Evolutionary conservation across 2,888 invertebrate species (phyloP), one percentile per base, ranked within the genome.

Genomic region (Spisula subtruncata): DNA sequence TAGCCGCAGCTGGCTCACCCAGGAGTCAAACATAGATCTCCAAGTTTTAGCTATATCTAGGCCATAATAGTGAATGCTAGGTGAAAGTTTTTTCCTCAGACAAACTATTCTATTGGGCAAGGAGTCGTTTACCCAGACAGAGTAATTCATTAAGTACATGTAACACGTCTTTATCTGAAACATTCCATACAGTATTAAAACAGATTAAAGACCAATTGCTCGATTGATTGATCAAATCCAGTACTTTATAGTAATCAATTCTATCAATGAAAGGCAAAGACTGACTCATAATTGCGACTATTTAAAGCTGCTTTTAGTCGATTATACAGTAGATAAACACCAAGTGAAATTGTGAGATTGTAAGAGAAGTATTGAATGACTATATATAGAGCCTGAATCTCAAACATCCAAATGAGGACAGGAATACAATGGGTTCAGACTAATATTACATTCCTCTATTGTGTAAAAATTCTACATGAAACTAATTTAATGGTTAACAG

Each of bases 181-280:
- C 29, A 75, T 75, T 75, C 75, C 75, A 75, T 75, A 75, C 18
- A 18, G 75, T 2, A 75, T 75, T 75, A 75, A 75, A 29, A 32
- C 32, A 75, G 75, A 75, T 75, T 75, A 75, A 32, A 35, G 35
- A 35, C 32, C 75, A 75, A 75, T 75, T 25, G 18, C 29, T 32
- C 35, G 75, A 75, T 75, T 75, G 75, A 75, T 75, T 75, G 75
- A 75, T 75, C 35, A 35, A 32, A 18, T 35, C 25, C 29, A 75
- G 35, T 32, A 75, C 75, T 32, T 12, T 75, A 32, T 32, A 75
- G 29, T 75, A 25, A 75, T 75, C 35, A 75, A 75, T 75, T 75
- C 1, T 35, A 75, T 75, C 75, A 75, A 75, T 75, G 75, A 75
- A 75, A 75, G 29, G 75, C 75, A 35, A 35, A 18, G 32, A 75